Percentiles rank a stretch among this genome's conserved stretches.
phyloP scores from a whole-genome alignment of 2,888 invertebrate species.

The Bugula neritina region DNA sequence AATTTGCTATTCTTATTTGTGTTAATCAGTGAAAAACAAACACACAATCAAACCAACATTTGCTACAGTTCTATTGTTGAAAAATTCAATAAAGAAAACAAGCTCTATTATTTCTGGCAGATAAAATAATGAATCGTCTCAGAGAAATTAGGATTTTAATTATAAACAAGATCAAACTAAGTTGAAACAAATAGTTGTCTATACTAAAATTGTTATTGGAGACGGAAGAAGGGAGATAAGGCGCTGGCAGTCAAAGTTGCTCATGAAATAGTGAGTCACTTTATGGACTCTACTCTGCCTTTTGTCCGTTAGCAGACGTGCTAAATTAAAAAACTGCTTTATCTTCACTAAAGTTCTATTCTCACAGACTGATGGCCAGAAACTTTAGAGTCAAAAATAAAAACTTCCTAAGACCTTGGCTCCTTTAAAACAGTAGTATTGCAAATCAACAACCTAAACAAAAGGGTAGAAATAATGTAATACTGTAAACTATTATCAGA shows the following conservation, averaged over 20 bases:
- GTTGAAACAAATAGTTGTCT: slow-evolving; percentile 1
- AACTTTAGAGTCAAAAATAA: too few relatives aligned
- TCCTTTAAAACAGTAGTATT: too few relatives aligned
- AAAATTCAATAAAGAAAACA: background rate
- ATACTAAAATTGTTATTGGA: slow-evolving; percentile 9
- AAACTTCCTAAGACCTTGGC: too few relatives aligned
- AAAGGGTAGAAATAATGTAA: too few relatives aligned
- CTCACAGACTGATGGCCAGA: too few relatives aligned
- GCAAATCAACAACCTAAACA: too few relatives aligned
- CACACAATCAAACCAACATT: slow-evolving; percentile 8
- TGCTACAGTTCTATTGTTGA: background rate
- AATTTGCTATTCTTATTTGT: slow-evolving; percentile 1
- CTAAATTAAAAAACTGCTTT: too few relatives aligned
- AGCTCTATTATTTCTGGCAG: background rate
- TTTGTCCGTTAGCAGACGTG: too few relatives aligned
- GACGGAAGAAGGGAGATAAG: background rate
- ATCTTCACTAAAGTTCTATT: too few relatives aligned
- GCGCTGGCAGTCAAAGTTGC: background rate
- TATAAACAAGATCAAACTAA: slow-evolving; percentile 26
- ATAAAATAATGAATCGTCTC: slow-evolving; percentile 13
- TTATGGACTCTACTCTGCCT: too few relatives aligned
- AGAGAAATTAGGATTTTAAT: slow-evolving; percentile 25
- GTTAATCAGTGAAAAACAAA: slow-evolving; percentile 19
- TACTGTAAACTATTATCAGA: too few relatives aligned
- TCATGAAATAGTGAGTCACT: background rate